Conservation (phyloP, 2,797 vertebrate genomes). For the Thamnophis elegans region DNA sequence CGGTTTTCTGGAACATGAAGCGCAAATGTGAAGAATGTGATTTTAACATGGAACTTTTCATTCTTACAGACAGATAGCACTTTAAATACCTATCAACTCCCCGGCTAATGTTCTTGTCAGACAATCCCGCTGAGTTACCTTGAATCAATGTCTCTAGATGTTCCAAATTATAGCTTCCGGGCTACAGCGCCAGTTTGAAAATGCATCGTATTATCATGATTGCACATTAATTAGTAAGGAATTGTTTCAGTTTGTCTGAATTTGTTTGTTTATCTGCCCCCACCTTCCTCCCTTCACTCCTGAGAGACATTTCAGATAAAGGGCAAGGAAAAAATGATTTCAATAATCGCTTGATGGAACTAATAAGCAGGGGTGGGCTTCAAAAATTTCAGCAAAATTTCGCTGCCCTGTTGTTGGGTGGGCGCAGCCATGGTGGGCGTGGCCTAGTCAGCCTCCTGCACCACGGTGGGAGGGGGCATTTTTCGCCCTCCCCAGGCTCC, state of each 20-base stretch:
- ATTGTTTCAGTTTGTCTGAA: not conserved
- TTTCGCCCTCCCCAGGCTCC: too few species aligned
- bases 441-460: too few species aligned
- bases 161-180: not conserved
- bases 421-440: too few species aligned
- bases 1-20: constrained; percentile 30
- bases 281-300: not conserved
- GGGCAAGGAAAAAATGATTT: not conserved
- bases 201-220: not conserved
- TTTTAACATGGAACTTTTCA: constrained; percentile 48
- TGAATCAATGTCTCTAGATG: not conserved
- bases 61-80: constrained; percentile 55
- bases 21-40: not conserved
- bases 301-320: not conserved
- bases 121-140: constrained; percentile 12
- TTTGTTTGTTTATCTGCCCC: not conserved
- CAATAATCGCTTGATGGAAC: not conserved
- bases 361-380: not conserved
- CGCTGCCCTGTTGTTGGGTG: too few species aligned
- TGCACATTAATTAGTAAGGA: not conserved
- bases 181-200: not conserved
- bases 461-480: too few species aligned
- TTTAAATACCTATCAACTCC: constrained; percentile 49
- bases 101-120: constrained; percentile 44
- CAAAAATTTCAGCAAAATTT: too few species aligned